A percentile compares a stretch with the other conserved stretches of the same genome.
Conservation (phyloP, 2,797 vertebrate species). For the Chaetodon trifasciatus region DNA sequence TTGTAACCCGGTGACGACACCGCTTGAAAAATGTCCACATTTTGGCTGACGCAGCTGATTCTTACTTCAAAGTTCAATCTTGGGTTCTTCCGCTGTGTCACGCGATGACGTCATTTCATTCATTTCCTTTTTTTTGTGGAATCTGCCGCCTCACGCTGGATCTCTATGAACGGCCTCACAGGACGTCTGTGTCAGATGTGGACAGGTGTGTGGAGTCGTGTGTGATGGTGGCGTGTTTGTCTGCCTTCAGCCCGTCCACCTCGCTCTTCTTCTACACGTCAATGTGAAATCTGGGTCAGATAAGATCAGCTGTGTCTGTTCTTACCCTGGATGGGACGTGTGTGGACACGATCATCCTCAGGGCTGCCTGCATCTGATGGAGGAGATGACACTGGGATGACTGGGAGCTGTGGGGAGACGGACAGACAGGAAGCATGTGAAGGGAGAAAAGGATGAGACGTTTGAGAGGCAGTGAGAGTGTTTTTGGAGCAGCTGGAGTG, state of each 20-base stretch:
- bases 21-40: not conserved
- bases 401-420: constrained; percentile 6
- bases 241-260: too few species aligned
- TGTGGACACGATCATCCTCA: constrained; percentile 5
- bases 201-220: too few species aligned
- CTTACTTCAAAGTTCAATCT: not conserved
- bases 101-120: not conserved
- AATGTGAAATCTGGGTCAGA: constrained; percentile 1
- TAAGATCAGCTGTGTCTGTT: not conserved
- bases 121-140: not conserved
- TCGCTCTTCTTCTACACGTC: not conserved
- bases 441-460: not conserved
- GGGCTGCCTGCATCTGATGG: not conserved
- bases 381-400: not conserved
- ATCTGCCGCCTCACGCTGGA: not conserved
- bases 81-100: not conserved
- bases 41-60: not conserved
- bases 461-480: not conserved
- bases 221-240: too few species aligned
- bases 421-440: not conserved
- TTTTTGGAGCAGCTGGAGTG: not conserved
- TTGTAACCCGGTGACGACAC: too few species aligned
- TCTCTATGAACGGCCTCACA: too few species aligned
- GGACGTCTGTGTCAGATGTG: too few species aligned
- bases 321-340: not conserved